phyloP scores from a whole-genome alignment of 2,888 invertebrate genomes.

The Patella depressa region DNA sequence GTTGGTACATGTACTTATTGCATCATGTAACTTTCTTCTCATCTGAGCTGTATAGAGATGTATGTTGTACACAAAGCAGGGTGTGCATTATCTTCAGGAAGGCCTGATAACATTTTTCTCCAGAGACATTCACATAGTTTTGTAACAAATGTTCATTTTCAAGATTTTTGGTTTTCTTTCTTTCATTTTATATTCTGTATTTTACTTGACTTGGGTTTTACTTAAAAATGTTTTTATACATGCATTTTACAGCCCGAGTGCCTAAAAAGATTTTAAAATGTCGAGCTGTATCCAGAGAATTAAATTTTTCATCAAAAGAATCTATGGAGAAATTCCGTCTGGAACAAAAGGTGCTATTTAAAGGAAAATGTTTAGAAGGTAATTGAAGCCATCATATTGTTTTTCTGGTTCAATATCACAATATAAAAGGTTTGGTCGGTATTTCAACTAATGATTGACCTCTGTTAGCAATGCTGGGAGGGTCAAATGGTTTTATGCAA shows the following conservation, averaged over 20 bases:
- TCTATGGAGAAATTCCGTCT: slow-evolving; percentile 95
- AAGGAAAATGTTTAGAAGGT: slow-evolving; percentile 90
- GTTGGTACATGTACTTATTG: slow-evolving; percentile 43
- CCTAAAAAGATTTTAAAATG: slow-evolving; percentile 97
- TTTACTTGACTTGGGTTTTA: too few species aligned
- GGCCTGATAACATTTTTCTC: too few species aligned
- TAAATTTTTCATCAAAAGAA: slow-evolving; percentile 79
- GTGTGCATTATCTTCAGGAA: too few species aligned
- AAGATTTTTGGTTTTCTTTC: neutral
- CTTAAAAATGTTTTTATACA: too few species aligned
- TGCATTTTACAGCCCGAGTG: slow-evolving; percentile 81
- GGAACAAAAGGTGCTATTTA: slow-evolving; percentile 83
- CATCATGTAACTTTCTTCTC: neutral
- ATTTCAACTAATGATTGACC: too few species aligned
- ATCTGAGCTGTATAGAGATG: neutral
- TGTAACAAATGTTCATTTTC: neutral
- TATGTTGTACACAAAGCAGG: too few species aligned
- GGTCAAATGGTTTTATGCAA: too few species aligned
- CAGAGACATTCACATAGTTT: too few species aligned
- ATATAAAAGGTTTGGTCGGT: too few species aligned
- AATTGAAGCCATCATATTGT: slow-evolving; percentile 1
- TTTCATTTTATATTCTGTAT: too few species aligned
- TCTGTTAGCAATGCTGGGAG: too few species aligned
- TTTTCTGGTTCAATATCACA: too few species aligned
- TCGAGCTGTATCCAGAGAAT: slow-evolving; percentile 76